Base-by-base conservation (phyloP, 1,140 invertebrate genomes). In the Elysia chlorotica region DNA sequence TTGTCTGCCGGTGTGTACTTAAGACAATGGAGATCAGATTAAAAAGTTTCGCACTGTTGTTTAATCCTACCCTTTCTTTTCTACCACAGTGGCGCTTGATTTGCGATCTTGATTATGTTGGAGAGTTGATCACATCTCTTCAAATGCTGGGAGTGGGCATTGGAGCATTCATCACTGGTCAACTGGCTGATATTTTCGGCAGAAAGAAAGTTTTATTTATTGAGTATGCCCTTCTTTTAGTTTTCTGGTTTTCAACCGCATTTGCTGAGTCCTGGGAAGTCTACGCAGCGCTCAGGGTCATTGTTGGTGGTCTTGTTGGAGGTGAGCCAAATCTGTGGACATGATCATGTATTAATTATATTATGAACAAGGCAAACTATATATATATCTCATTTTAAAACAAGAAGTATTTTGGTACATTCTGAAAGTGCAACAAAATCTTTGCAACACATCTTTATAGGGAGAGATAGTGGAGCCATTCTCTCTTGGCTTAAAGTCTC, bases 111-210 rank as follows among this genome's bases (percentile, higher is more conserved):
- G 57, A 41, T 2, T 76, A 69, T 31, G 65, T 83, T 31, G 48
- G 74, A 21, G 73, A 76, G 28, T 67, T 74, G n/a, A 80, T 82
- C 17, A 81, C 79, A n/a, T 82, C 80, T 0, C 65, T 84, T 48
- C 80, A 83, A 68, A 84, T 84, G 83, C 68, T 71, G 37, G 83
- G 83, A 6, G 76, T 84, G 0, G 70, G 82, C 3, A 23, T 82
- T 33, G 83, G 83, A 1, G 82, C 81, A 48, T 23, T 80, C 10
- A 63, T 81, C 19, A 78, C 78, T 41, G 83, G 83, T 36, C 82
- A 83, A 56, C 41, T 83, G 36, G 81, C 79, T 0, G 83, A 84
- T 67, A 62, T 77, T 2, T 79, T 81, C 73, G 83, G 83, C 25
- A 66, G 83, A 19, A 78, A 75, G 62, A 81, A 79, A 59, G 54